A percentile compares a stretch with the other conserved stretches of the same genome.
Evolutionary conservation across 2,113 vertebrate genomes (phyloP).

Genomic region (Geococcyx californianus): DNA sequence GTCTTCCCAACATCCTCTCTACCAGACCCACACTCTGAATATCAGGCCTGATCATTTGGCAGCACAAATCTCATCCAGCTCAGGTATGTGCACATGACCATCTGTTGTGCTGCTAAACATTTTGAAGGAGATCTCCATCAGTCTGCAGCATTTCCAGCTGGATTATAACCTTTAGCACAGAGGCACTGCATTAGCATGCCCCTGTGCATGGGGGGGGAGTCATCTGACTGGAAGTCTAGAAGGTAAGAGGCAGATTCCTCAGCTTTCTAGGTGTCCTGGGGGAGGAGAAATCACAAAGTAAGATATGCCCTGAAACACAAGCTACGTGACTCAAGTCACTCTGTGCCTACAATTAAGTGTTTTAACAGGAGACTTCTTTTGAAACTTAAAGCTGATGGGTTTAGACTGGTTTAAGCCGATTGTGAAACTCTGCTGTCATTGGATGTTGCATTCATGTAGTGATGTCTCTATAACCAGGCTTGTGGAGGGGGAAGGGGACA

Average conservation of each 20-base stretch:
- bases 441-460: not conserved
- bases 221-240: not conserved
- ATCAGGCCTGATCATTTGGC: not conserved
- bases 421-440: not conserved
- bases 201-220: not conserved
- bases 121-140: not conserved
- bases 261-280: not conserved
- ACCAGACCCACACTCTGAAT: not conserved
- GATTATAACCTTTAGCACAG: not conserved
- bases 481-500: not conserved
- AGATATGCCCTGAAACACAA: not conserved
- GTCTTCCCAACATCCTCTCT: not conserved
- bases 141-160: not conserved
- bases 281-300: not conserved
- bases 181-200: not conserved
- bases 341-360: not conserved
- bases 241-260: not conserved
- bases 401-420: not conserved
- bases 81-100: not conserved
- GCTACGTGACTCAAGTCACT: not conserved
- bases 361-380: not conserved
- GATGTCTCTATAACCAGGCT: not conserved
- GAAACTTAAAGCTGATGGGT: not conserved
- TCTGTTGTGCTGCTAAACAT: not conserved
- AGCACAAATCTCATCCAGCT: not conserved